Base-by-base conservation (phyloP, 1,140 invertebrate genomes). In the Drosophila kanapiae region DNA sequence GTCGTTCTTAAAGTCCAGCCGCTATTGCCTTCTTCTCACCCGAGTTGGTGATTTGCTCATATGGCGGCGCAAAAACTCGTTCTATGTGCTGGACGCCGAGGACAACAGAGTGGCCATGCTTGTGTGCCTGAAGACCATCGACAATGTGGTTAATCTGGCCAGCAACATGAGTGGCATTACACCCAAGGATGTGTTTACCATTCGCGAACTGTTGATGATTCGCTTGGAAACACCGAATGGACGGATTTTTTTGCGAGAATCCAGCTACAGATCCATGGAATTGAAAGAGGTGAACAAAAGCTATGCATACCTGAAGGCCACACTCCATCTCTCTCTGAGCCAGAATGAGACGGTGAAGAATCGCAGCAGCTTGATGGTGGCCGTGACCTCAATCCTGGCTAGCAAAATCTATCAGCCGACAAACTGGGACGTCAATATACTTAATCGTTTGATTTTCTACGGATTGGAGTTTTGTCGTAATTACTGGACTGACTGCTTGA, bases 401-500 rank as follows among this genome's bases (percentile, higher is more conserved):
- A 76, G 90, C 33, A 91, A 90, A 59, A 91, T 92, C 14, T 81
- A 92, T 78, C 91, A 86, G 77, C 91, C 91, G 0, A 80, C 88
- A 0, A 80, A 87, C 6, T 92, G 91, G 91, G 82, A 77, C 18
- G 70, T 63, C 31, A 67, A 60, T 33, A 82, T 80, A 48, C 45
- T 88, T 7, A 84, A 92, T 60, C 74, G 77, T 6, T 71, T 92
- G 0, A 82, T 92, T n/a, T 80, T 84, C 49, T 92, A 80, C 59
- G 91, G 91, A 3, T 82, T 92, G 9, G 83, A 91, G 27, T 49
- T 90, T 10, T 92, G 76, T 45, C 63, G 62, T 14, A 75, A 27
- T 8, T 70, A 64, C 29, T 92, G 86, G 84, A 42, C 45, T 7
- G 48, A 64, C n/a, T 82, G 77, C 51, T 8, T 71, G 5, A 29